Evolutionary conservation across 2,888 invertebrate genomes (phyloP), one percentile per base, ranked within the genome.

Genomic region (Drosophila acutilabella): DNA sequence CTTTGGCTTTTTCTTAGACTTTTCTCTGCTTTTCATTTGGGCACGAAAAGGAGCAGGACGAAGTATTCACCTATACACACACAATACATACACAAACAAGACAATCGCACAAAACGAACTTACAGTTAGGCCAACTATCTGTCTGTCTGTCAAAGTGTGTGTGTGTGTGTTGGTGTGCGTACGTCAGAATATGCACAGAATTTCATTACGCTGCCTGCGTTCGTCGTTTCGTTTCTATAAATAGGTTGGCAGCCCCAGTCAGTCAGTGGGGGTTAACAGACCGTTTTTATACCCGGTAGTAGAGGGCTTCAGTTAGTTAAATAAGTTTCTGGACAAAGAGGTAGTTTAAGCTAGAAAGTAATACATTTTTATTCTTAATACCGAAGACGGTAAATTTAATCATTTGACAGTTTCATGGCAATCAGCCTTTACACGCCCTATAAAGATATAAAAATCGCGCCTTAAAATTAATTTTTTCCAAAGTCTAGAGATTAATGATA

Each of bases 111-210:
- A 71, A 70, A 80, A 80, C 68, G 76, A 82, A 82, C 84, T 76
- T 80, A 80, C 71, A 81, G 72, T 67, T 78, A 85, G 48, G 44
- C 41, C 26, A 52, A 54, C 61, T 40, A 14, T 54, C 11, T 16
- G 47, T 8, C 23, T 26, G 23, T 47, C 26, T 36, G 50, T 23
- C 48, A 26, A 18, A 23, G 16, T 23, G 38, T 38, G n/a, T 26
- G 14, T 41, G 18, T 18, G 30, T 59, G 56, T 50, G 52, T 45
- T 52, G 50, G 47, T 65, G 61, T 70, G 74, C 57, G 78, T 74
- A 48, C 57, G 68, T 66, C 51, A 65, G 85, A 82, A 81, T 85
- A 85, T 88, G 88, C 85, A 88, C 78, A 82, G 85, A 85, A 85
- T 85, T 85, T 85, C 85, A 85, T 85, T 85, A 85, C 59, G 81